Evolutionary conservation across 2,113 vertebrate genomes (phyloP).

Genomic region (Anser brachyrhynchus): DNA sequence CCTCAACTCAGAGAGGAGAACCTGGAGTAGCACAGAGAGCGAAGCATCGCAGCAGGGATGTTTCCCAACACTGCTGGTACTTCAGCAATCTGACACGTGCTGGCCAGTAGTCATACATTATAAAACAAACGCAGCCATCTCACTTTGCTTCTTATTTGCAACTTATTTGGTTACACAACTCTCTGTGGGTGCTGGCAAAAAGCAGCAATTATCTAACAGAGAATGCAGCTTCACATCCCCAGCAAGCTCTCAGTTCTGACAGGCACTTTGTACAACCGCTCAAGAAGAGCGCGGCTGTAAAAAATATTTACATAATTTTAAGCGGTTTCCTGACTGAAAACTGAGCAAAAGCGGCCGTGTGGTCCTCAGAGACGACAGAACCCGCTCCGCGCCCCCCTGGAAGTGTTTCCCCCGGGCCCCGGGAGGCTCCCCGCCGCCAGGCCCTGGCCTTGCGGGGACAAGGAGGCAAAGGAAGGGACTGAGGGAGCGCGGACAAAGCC

Average conservation of each 20-base stretch:
- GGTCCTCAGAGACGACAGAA: no score
- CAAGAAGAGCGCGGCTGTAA: background rate
- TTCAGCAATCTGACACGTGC: background rate
- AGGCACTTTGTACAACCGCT: background rate
- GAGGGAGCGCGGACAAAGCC: no score
- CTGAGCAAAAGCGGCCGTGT: background rate
- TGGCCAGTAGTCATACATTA: background rate
- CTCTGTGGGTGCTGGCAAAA: background rate
- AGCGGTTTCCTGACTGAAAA: background rate
- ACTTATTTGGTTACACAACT: background rate
- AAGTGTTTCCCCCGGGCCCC: background rate
- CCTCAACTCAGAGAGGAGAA: background rate
- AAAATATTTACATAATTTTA: background rate
- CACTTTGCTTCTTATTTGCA: background rate
- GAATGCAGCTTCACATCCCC: fast-evolving
- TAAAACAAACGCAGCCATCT: background rate
- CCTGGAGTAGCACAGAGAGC: fast-evolving
- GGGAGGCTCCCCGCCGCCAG: background rate
- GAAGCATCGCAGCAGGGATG: fast-evolving
- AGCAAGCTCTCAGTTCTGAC: background rate
- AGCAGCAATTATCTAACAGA: background rate
- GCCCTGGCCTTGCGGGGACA: no score
- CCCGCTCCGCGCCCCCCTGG: background rate
- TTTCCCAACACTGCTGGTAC: background rate
- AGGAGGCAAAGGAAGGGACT: no score